A percentile compares a stretch with the other conserved stretches of the same genome.
Evolutionary conservation across 2,797 vertebrate genomes (phyloP).

Genomic region (Helostoma temminkii): DNA sequence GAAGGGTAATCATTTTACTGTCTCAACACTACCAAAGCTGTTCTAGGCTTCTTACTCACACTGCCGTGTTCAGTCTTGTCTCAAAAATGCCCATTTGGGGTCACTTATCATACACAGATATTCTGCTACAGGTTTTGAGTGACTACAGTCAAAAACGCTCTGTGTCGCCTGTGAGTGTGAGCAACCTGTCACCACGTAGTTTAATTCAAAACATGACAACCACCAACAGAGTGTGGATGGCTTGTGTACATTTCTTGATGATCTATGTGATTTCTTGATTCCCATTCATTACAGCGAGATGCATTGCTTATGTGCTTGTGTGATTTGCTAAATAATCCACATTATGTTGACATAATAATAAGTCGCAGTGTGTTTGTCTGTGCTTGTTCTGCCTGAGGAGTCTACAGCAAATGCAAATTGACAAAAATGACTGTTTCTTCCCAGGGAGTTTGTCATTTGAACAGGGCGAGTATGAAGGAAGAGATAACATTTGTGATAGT

Average conservation of each 20-base stretch:
- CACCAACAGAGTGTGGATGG: neutral
- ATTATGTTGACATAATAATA: slow-evolving; percentile 23
- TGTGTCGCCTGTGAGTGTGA: too few relatives aligned
- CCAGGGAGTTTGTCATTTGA: slow-evolving; percentile 33
- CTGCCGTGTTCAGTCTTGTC: neutral
- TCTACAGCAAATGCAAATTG: slow-evolving; percentile 54
- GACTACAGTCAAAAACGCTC: neutral
- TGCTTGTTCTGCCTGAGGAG: slow-evolving; percentile 21
- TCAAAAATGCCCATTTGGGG: neutral
- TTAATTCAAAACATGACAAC: neutral
- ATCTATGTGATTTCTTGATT: slow-evolving; percentile 8
- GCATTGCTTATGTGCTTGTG: slow-evolving; percentile 16
- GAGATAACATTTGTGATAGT: slow-evolving; percentile 27
- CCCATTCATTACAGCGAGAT: slow-evolving; percentile 9
- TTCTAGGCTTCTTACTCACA: slow-evolving; percentile 13
- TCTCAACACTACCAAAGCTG: slow-evolving; percentile 4
- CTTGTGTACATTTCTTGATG: neutral
- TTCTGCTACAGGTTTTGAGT: neutral
- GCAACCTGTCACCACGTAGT: too few relatives aligned
- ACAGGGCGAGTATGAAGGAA: slow-evolving; percentile 22
- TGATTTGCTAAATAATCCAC: slow-evolving; percentile 30
- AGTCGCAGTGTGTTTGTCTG: slow-evolving; percentile 8
- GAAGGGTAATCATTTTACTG: neutral
- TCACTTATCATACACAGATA: neutral
- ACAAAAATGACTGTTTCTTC: slow-evolving; percentile 56